phyloP scores from a whole-genome alignment of 2,113 vertebrate species.

The Hucho hucho region DNA sequence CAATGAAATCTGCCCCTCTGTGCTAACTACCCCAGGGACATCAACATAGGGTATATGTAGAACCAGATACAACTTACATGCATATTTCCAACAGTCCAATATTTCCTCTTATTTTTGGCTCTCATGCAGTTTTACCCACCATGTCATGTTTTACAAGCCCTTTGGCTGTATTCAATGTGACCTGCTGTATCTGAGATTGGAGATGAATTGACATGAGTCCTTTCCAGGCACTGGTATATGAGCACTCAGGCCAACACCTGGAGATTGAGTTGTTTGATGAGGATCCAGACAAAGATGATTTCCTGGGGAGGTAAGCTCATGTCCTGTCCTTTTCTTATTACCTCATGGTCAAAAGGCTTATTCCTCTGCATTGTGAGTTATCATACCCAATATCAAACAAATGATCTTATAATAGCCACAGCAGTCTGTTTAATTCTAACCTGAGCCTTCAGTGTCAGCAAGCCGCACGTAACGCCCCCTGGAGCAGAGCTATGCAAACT shows the following conservation, averaged over 20 bases:
- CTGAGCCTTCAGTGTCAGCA: background rate
- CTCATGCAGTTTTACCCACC: no score
- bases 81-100: background rate
- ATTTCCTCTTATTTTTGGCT: no score
- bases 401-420: background rate
- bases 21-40: no score
- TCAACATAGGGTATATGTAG: no score
- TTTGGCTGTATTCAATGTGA: background rate
- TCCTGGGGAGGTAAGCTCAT: conserved; percentile 86
- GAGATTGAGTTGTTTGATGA: conserved; percentile 98
- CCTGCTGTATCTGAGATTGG: conserved; percentile 17
- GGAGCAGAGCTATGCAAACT: background rate
- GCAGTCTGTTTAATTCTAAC: background rate
- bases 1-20: no score
- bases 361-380: background rate
- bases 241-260: conserved; percentile 89
- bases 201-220: conserved; percentile 25
- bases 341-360: background rate
- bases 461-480: no score
- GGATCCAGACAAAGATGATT: conserved; percentile 97
- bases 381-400: background rate
- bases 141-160: background rate
- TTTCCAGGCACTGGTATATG: conserved; percentile 87
- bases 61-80: no score
- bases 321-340: conserved; percentile 6